Conservation (phyloP, 2,888 invertebrate species). For the Hirtodrosophila alboralis region DNA sequence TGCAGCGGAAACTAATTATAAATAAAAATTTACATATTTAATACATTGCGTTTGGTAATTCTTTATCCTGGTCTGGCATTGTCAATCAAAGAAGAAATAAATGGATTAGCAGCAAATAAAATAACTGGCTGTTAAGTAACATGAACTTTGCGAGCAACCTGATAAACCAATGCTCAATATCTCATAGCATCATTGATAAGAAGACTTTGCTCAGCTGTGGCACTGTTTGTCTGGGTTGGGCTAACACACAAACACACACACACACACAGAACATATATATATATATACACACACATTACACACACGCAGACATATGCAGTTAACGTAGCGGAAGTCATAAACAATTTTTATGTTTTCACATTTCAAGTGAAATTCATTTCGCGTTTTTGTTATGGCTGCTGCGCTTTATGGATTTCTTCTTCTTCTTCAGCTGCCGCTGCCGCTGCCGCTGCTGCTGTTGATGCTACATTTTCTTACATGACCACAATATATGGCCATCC, state of each 20-base stretch:
- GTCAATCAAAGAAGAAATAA: too few relatives aligned
- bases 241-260: slow-evolving; percentile 3
- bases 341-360: slow-evolving; percentile 79
- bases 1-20: too few relatives aligned
- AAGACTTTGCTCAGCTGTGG: slow-evolving; percentile 13
- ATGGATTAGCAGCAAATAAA: too few relatives aligned
- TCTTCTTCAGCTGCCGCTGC: slow-evolving; percentile 21
- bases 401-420: slow-evolving; percentile 70
- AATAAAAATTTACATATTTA: too few relatives aligned
- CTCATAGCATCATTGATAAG: slow-evolving; percentile 14
- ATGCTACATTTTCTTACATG: slow-evolving; percentile 50
- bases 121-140: too few relatives aligned
- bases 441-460: slow-evolving; percentile 25
- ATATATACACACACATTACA: slow-evolving; percentile 12
- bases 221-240: slow-evolving; percentile 16
- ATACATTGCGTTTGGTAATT: too few relatives aligned
- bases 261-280: slow-evolving; percentile 6
- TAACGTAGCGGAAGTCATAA: slow-evolving; percentile 75
- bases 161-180: neutral
- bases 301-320: slow-evolving; percentile 26
- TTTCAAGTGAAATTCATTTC: slow-evolving; percentile 78
- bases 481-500: slow-evolving; percentile 57
- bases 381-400: slow-evolving; percentile 79
- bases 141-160: neutral
- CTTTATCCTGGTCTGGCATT: too few relatives aligned